These are phyloP conservation scores for Chiridota heheva DNA, from an alignment of 35 echinoderm and acorn worm genomes.

Conservation along the genomic window DNA sequence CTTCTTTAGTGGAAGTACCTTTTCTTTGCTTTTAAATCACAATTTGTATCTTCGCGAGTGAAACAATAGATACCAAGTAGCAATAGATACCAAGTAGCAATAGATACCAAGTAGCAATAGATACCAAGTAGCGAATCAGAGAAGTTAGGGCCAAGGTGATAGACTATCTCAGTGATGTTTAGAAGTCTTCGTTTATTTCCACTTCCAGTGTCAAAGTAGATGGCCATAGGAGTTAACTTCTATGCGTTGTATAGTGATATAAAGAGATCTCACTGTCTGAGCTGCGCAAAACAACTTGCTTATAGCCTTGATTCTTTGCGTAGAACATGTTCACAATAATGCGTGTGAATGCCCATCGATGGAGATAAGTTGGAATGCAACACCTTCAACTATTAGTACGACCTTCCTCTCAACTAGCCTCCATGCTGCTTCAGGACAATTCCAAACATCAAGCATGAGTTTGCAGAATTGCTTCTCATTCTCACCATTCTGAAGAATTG, in stretches of 20 bases:
- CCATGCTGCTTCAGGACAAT: too few species aligned
- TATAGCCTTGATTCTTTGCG: constrained; percentile 35
- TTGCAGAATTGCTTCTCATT: constrained; percentile 46
- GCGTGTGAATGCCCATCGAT: constrained; percentile 10
- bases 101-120: constrained; percentile 30
- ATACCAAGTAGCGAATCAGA: constrained; percentile 8
- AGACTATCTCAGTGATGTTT: constrained; percentile 46
- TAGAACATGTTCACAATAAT: constrained; percentile 21
- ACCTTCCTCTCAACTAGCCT: too few species aligned
- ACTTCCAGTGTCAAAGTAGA: constrained; percentile 50
- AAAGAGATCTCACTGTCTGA: constrained; percentile 35
- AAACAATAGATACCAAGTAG: too few species aligned
- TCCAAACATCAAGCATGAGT: not conserved
- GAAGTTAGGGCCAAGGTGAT: not conserved
- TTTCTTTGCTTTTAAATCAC: constrained; percentile 37
- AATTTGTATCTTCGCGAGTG: constrained; percentile 13
- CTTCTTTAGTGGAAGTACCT: constrained; percentile 31
- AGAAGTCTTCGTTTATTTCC: constrained; percentile 36
- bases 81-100: too few species aligned
- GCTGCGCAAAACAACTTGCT: not conserved
- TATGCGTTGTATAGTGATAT: constrained; percentile 29
- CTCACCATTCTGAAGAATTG: constrained; percentile 45
- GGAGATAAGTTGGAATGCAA: too few species aligned
- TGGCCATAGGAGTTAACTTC: not conserved
- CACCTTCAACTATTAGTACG: too few species aligned